Conservation (phyloP, 2,888 invertebrate genomes). For the Aplocera efformata region DNA sequence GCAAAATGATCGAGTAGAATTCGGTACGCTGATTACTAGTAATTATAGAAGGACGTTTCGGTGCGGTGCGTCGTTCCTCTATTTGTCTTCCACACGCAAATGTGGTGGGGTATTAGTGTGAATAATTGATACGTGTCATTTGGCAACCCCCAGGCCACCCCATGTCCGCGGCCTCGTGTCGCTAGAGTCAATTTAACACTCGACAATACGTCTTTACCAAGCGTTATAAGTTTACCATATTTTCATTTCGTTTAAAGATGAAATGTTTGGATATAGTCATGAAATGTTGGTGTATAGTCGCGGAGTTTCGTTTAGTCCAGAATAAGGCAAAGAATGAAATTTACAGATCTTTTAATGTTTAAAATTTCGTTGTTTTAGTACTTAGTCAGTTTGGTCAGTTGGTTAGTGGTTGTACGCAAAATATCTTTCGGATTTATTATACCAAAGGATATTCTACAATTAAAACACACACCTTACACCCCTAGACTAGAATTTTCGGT, state of each 20-base stretch:
- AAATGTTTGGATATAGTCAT: not conserved
- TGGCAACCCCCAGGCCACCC: slow-evolving; percentile 66
- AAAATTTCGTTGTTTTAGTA: too few species aligned
- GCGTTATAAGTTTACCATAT: not conserved
- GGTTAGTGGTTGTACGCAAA: too few species aligned
- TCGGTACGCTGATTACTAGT: slow-evolving; percentile 40
- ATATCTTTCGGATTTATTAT: too few species aligned
- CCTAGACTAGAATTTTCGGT: too few species aligned
- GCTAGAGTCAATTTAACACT: slow-evolving; percentile 35
- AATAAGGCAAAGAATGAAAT: too few species aligned
- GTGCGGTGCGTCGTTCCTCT: slow-evolving; percentile 59
- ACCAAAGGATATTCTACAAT: too few species aligned
- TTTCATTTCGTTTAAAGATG: not conserved
- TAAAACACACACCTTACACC: too few species aligned
- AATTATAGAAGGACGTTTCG: slow-evolving; percentile 68
- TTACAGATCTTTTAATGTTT: too few species aligned
- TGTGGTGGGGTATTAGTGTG: slow-evolving; percentile 73
- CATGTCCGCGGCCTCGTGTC: slow-evolving; percentile 27
- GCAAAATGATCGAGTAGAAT: slow-evolving; percentile 42
- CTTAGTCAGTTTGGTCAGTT: too few species aligned
- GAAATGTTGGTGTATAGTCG: not conserved
- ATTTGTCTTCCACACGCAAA: slow-evolving; percentile 79
- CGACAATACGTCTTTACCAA: slow-evolving; percentile 37
- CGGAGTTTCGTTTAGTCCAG: too few species aligned
- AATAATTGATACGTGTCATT: slow-evolving; percentile 80